phyloP scores from a whole-genome alignment of 2,888 invertebrate species.

The Smittia sp. region DNA sequence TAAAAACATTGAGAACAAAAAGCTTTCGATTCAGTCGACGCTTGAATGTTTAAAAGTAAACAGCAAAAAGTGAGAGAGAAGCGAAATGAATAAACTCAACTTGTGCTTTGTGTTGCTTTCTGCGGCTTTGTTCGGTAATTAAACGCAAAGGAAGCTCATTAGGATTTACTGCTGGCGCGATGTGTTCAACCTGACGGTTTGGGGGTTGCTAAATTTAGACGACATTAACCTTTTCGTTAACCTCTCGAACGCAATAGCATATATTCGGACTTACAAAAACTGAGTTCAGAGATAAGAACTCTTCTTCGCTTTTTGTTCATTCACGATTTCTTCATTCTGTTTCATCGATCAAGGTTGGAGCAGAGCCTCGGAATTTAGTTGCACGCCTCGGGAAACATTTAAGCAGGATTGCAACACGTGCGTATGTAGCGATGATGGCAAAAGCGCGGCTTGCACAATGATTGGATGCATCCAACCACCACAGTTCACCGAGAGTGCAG shows the following conservation, averaged over 20 bases:
- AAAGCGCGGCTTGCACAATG: conserved; percentile 55
- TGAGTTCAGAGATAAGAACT: background rate
- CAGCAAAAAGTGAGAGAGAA: background rate
- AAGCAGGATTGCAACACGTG: conserved; percentile 56
- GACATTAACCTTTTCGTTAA: conserved; percentile 1
- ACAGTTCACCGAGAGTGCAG: conserved; percentile 36
- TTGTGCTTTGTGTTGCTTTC: conserved; percentile 5
- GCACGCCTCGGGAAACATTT: conserved; percentile 48
- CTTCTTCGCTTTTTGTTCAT: too few relatives aligned
- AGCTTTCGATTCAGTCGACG: background rate
- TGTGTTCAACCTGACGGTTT: too few relatives aligned
- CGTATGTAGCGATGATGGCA: conserved; percentile 55
- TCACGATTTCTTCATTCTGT: background rate
- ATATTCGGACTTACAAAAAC: background rate
- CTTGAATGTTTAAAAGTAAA: conserved; percentile 11
- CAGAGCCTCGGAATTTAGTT: conserved; percentile 44
- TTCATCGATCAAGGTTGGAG: conserved; percentile 19
- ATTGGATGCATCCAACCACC: conserved; percentile 48
- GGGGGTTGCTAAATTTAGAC: background rate
- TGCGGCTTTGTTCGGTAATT: conserved; percentile 20
- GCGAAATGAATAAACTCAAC: conserved; percentile 11
- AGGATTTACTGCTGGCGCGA: background rate
- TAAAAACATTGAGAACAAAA: background rate
- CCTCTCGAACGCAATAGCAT: background rate
- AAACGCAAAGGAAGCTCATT: background rate